phyloP scores from a whole-genome alignment of 2,113 vertebrate genomes.

The Siniperca knerii region DNA sequence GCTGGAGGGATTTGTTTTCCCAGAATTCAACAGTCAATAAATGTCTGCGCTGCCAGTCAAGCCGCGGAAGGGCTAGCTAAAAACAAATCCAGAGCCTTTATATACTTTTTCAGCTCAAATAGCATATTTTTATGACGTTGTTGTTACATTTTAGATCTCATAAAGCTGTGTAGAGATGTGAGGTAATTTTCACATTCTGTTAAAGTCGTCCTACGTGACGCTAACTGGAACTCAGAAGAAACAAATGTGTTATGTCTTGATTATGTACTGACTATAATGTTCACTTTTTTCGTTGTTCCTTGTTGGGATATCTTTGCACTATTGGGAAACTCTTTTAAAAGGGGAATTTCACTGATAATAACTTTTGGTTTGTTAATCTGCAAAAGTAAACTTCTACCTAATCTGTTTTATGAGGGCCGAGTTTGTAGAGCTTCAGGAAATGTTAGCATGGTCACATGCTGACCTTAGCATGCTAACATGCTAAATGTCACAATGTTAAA shows the following conservation, averaged over 20 bases:
- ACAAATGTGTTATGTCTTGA: slow-evolving; percentile 11
- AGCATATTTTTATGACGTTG: not conserved
- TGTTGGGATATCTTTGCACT: slow-evolving; percentile 61
- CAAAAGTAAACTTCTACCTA: not conserved
- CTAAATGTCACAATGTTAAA: not conserved
- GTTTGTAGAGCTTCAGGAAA: not conserved
- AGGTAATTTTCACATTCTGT: not conserved
- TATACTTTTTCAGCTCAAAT: not conserved
- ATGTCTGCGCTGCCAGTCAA: not conserved
- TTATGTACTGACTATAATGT: not conserved
- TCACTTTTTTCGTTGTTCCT: not conserved
- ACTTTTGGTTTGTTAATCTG: slow-evolving; percentile 29
- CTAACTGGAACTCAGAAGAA: slow-evolving; percentile 28
- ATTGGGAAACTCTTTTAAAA: slow-evolving; percentile 21
- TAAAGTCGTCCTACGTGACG: not conserved
- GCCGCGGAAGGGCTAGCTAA: not conserved
- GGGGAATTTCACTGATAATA: not conserved
- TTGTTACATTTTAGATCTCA: not conserved
- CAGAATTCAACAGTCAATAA: not conserved
- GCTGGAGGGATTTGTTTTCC: not conserved
- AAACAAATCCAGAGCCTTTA: not conserved
- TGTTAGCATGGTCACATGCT: not conserved
- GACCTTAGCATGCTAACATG: not conserved
- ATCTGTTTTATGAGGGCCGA: not conserved
- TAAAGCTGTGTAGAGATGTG: not conserved